A percentile compares a stretch with the other conserved stretches of the same genome.
These are phyloP conservation scores for Cassiopea andromeda DNA, from an alignment of 30 jellyfish, hydroid and myxozoan species.

Conservation along the genomic window DNA sequence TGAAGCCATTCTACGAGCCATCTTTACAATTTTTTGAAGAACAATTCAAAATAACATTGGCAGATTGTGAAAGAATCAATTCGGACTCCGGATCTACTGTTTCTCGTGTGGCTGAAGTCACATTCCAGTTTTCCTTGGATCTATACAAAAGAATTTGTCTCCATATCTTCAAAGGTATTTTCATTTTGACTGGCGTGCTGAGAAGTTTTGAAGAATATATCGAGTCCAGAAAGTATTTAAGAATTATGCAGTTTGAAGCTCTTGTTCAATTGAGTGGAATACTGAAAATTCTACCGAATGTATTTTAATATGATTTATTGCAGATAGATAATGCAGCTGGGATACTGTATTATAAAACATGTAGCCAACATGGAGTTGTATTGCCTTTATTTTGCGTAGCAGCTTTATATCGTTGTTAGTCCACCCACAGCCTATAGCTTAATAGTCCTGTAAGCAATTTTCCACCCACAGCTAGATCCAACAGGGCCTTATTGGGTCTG, in stretches of 20 bases:
- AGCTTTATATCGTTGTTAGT: too few relatives aligned
- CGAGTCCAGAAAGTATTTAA: background rate
- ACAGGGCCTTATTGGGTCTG: too few relatives aligned
- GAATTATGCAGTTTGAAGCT: background rate
- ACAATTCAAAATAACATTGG: constrained; percentile 53
- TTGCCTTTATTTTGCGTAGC: too few relatives aligned
- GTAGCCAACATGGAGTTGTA: too few relatives aligned
- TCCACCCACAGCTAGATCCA: too few relatives aligned
- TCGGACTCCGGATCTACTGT: constrained; percentile 51
- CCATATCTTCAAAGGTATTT: constrained; percentile 57
- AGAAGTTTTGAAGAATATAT: background rate
- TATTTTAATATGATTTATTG: background rate
- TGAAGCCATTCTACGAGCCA: constrained; percentile 48
- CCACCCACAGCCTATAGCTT: too few relatives aligned
- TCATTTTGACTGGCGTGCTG: background rate
- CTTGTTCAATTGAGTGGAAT: background rate
- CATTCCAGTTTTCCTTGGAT: constrained; percentile 41
- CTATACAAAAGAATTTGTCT: constrained; percentile 55
- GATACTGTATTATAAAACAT: too few relatives aligned
- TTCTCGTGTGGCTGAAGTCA: constrained; percentile 71
- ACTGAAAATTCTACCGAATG: background rate
- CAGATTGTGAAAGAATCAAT: constrained; percentile 41
- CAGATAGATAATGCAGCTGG: background rate
- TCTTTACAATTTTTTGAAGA: constrained; percentile 57
- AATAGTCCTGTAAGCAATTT: too few relatives aligned